Evolutionary conservation across 1,140 invertebrate species (phyloP), one percentile per base, ranked within the genome.

Genomic region (Cydia strobilella): DNA sequence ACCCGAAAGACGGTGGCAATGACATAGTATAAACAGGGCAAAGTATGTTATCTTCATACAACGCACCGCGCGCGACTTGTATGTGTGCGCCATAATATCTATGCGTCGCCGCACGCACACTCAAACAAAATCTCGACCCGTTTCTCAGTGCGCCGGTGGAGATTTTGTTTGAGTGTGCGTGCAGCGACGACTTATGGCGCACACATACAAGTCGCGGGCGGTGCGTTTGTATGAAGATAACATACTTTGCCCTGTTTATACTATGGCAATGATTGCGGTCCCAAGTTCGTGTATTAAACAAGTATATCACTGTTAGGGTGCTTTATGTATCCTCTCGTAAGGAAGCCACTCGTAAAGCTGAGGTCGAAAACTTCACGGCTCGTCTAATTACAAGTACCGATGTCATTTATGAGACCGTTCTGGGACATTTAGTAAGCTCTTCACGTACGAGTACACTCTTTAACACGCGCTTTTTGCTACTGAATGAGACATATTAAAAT

Each of bases 371-470:
- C 18, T 31, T 75, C 74, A 71, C 15, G 48, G 31, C 62, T 59
- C 48, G 18, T 76, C 75, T 78, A 76, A 80, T 80, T 76, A 78
- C 72, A 71, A 78, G 65, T 77, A 51, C 74, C 75, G 23, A 73
- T 42, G 65, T 39, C 27, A 35, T 69, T 69, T 69, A 69, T 39
- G 31, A n/a, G 31, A 15, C 65, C 65, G n/a, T 69, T 66, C 23
- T 27, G 25, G 13, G 13, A 13, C 63, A 66, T 66, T 66, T 66
- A 35, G n/a, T 39, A 69, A 31, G 35, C 27, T 9, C 31, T 69
- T 18, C 31, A 42, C 65, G 31, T 35, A n/a, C n/a, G n/a, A n/a
- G n/a, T n/a, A 69, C 20, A 6, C 65, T 42, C 13, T 35, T 69
- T 69, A 69, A 39, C 27, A 69, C 65, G 31, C n/a, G 27, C 65